Base-by-base conservation (phyloP, 2,113 vertebrate genomes). In the Phoxinus phoxinus region DNA sequence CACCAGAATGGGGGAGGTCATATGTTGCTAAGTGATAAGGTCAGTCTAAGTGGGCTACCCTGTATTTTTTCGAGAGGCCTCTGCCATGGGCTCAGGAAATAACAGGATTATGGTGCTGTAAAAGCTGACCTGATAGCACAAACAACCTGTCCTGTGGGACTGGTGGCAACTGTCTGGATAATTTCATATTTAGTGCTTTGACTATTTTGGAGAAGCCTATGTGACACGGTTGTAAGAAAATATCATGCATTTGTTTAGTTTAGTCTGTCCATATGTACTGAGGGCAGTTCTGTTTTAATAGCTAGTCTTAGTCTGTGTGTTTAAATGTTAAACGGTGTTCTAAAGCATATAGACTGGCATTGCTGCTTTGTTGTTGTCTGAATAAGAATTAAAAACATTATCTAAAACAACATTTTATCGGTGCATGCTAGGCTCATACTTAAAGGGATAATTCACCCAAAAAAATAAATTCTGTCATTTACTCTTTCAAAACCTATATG, bases 21-120 rank as follows among this genome's bases (percentile, higher is more conserved):
- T 89, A 93, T 95, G 93, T 91, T 88, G 85, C 90, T 84, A 84
- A 87, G 91, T 91, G 92, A 93, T 93, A 93, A 93, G 90, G 87
- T 37, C 9, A 6, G n/a, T 67, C 81, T 88, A 85, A 82, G 67
- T 83, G 56, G 65, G 67, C 78, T 61, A 8, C 74, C 67, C 73
- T 83, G 21, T 84, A 51, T 89, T 84, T 72, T 86, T 81, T 81
- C 53, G 19, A 51, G 78, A 84, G 71, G 23, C 63, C 10, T 80
- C 25, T 19, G 78, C 37, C 61, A 69, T 76, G 48, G 23, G 82
- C 67, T 67, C 15, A 17, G 32, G 73, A 69, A 69, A 53, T 51
- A 81, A 69, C 79, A 67, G 59, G 44, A 65, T 81, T 81, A 51
- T 53, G 80, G 61, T n/a, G 61, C 25, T 51, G 30, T 69, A 69